Evolutionary conservation across 2,888 invertebrate species (phyloP).

Genomic region (Amorpha juglandis): DNA sequence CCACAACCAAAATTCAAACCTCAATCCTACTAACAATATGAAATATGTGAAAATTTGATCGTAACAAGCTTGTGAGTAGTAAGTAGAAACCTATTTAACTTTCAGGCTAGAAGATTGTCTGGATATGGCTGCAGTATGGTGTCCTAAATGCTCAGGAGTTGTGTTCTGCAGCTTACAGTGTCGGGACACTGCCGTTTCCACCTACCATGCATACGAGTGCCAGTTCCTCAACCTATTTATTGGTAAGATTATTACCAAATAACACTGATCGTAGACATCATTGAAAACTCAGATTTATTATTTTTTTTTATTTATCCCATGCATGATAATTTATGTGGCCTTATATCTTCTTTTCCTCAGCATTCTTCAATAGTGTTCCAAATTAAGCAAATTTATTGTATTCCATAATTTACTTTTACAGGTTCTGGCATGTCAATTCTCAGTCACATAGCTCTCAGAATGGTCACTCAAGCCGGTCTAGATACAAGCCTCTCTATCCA

Average conservation of each 20-base stretch:
- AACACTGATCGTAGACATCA: neutral
- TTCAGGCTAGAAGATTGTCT: conserved; percentile 60
- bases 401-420: conserved; percentile 46
- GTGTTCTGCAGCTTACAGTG: conserved; percentile 90
- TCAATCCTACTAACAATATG: neutral
- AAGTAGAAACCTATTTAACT: neutral
- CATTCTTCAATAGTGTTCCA: conserved; percentile 68
- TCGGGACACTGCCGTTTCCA: conserved; percentile 84
- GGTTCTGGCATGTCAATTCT: conserved; percentile 92
- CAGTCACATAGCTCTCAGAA: conserved; percentile 89
- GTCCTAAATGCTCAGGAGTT: conserved; percentile 89
- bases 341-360: no score
- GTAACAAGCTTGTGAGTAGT: no score
- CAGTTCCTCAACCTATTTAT: conserved; percentile 89
- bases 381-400: conserved; percentile 17
- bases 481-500: conserved; percentile 76
- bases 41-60: no score
- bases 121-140: conserved; percentile 86
- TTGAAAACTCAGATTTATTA: no score
- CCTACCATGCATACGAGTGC: conserved; percentile 91
- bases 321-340: no score
- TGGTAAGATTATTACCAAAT: conserved; percentile 71
- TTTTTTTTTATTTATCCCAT: no score
- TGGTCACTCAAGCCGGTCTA: conserved; percentile 88
- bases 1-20: neutral